These are phyloP conservation scores for Suncus etruscus DNA, from an alignment of 2,113 vertebrate species.

Conservation along the genomic window DNA sequence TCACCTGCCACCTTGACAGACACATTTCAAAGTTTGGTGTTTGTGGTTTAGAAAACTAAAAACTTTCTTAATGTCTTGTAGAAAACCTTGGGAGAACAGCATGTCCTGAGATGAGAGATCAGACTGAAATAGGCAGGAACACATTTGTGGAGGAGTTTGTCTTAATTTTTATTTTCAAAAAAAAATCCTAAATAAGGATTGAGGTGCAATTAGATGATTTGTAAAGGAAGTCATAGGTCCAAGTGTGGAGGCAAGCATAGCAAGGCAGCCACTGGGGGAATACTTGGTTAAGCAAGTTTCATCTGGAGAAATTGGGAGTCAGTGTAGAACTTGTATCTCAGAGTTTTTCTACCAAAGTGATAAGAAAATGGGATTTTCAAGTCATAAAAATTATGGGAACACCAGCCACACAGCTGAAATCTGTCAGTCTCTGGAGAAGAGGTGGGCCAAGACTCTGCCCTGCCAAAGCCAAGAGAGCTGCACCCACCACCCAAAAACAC, in stretches of 20 bases:
- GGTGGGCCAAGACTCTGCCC: no score
- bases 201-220: neutral
- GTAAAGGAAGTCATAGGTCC: neutral
- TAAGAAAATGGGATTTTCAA: slow-evolving; percentile 2
- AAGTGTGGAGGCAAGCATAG: neutral
- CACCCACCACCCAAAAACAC: neutral
- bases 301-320: neutral
- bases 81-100: neutral
- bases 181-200: neutral
- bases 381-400: neutral
- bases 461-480: no score
- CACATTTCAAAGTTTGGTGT: no score
- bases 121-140: neutral
- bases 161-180: neutral
- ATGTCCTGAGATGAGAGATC: neutral
- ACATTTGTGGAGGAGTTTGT: no score
- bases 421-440: no score
- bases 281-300: no score
- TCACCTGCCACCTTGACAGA: no score
- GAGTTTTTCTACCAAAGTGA: neutral
- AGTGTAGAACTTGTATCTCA: neutral
- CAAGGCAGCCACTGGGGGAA: neutral
- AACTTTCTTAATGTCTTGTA: neutral
- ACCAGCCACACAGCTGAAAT: no score
- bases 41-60: no score